Evolutionary conservation across 2,797 vertebrate species (phyloP), one percentile per base, ranked within the genome.

Genomic region (Babyrousa celebensis): DNA sequence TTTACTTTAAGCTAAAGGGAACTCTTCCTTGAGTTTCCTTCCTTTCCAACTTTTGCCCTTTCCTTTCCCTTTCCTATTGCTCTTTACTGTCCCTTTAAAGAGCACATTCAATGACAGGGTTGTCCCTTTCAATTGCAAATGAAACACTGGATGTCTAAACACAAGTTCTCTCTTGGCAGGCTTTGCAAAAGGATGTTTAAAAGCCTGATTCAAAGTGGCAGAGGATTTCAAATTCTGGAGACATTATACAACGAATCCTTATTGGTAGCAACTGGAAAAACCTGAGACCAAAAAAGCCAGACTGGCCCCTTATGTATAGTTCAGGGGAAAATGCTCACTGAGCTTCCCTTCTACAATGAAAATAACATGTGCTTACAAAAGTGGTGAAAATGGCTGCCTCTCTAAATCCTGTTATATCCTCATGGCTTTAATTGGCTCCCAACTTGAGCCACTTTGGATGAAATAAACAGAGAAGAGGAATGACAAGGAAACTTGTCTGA

Each of bases 71-170:
- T 67, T 78, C 74, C 21, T 71, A 93, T 89, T 18, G 54, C 60
- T 52, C 72, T 79, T 87, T 75, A 70, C n/a, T 6, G 12, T 77
- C 5, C 48, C 43, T 70, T 83, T 60, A 80, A 52, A 87, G 85
- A 71, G 74, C 62, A 71, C 70, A 86, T 87, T 91, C 96, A 95
- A 78, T 56, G 70, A 56, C 1, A 63, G 70, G 36, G 29, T 15
- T 90, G 71, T n/a, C 62, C 63, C 78, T 84, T 93, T 96, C 91
- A 95, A 6, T 87, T 96, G 94, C 94, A 80, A 97, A 63, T 0
- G 0, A 89, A 68, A 18, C 36, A 14, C 93, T 75, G n/a, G 87
- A 91, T 96, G 88, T 36, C 67, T 77, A 43, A 77, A 17, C 1
- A 0, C 0, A 21, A 91, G 56, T 3, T 54, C 0, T 0, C 3